Percentiles rank a stretch among this genome's conserved stretches.
Evolutionary conservation across 2,888 invertebrate genomes (phyloP).

Genomic region (Amphiduros pacificus): DNA sequence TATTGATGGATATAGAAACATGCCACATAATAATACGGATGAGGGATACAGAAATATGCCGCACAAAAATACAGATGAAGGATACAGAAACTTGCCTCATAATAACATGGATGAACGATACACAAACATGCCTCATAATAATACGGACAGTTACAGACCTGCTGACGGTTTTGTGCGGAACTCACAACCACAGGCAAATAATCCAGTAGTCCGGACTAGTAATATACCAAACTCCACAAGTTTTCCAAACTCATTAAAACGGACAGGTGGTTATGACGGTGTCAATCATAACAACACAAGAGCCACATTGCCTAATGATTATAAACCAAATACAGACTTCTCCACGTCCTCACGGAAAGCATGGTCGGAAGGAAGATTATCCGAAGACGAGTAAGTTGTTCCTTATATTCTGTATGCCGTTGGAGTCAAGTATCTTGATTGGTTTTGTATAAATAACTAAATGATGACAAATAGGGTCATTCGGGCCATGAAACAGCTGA

Average conservation of each 20-base stretch:
- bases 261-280: not conserved
- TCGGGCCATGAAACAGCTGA: too few relatives aligned
- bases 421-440: not conserved
- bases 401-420: not conserved
- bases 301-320: slow-evolving; percentile 25
- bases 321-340: too few relatives aligned
- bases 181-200: not conserved
- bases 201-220: not conserved
- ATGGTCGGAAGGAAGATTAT: slow-evolving; percentile 9
- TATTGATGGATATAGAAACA: slow-evolving; percentile 24
- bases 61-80: not conserved
- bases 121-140: not conserved
- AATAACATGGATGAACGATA: not conserved
- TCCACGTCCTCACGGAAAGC: too few relatives aligned
- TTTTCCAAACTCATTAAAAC: slow-evolving; percentile 22
- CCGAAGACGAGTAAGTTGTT: slow-evolving; percentile 19
- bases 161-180: slow-evolving; percentile 7
- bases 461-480: too few relatives aligned
- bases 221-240: slow-evolving; percentile 28
- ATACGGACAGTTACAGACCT: slow-evolving; percentile 1
- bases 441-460: too few relatives aligned
- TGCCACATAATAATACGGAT: slow-evolving; percentile 8
- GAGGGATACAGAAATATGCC: too few relatives aligned
- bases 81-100: not conserved
- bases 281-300: slow-evolving; percentile 21